phyloP scores from a whole-genome alignment of 2,113 vertebrate species.

The Thomomys bottae region DNA sequence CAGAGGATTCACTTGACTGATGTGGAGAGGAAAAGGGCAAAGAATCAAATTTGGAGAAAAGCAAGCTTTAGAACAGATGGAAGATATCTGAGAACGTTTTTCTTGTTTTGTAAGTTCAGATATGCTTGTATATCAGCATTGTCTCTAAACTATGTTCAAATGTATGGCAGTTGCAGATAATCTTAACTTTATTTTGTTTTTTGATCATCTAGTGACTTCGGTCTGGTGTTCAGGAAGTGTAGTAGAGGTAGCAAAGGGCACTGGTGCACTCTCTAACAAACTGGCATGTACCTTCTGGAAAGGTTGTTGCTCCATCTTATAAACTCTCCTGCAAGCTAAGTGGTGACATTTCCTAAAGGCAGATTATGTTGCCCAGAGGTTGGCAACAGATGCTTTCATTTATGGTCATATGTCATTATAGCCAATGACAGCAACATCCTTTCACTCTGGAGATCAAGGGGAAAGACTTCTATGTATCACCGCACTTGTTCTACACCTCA shows the following conservation, averaged over 20 bases:
- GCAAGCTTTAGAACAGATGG: background rate
- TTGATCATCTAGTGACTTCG: background rate
- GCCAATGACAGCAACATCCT: background rate
- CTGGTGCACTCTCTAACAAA: background rate
- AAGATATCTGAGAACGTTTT: background rate
- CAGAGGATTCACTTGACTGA: background rate
- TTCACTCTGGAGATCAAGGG: conserved; percentile 33
- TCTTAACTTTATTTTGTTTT: too few species aligned
- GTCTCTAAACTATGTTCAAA: background rate
- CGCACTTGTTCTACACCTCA: too few species aligned
- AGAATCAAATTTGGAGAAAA: background rate
- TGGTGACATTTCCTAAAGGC: background rate
- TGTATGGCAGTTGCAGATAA: background rate
- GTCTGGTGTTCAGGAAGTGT: background rate
- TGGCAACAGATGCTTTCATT: background rate
- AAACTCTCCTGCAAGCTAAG: background rate
- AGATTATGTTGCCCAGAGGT: background rate
- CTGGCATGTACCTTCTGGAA: background rate
- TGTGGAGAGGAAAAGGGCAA: background rate
- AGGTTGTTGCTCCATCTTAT: background rate
- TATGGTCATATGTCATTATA: background rate
- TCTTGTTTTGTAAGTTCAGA: background rate
- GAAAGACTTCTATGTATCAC: background rate
- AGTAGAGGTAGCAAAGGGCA: background rate
- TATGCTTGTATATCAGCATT: background rate